Evolutionary conservation across 1,140 invertebrate species (phyloP).

Genomic region (Sinonovacula constricta): DNA sequence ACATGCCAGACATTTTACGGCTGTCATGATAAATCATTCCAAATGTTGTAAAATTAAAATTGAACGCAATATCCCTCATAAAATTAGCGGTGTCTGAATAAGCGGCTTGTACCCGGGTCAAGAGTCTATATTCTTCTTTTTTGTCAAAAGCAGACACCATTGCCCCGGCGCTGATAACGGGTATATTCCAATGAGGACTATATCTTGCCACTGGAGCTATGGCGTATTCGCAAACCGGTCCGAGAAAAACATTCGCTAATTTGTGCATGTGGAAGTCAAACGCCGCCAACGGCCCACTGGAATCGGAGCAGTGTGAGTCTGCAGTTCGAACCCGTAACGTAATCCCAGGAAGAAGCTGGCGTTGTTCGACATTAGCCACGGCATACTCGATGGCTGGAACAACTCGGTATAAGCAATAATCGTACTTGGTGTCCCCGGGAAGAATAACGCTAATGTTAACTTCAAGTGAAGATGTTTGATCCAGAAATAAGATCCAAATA

Average conservation of each 20-base stretch:
- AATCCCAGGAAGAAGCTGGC: conserved; percentile 49
- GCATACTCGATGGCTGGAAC: conserved; percentile 68
- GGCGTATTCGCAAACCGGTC: conserved; percentile 94
- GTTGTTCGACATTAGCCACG: conserved; percentile 54
- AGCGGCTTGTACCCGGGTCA: conserved; percentile 68
- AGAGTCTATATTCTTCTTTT: conserved; percentile 64
- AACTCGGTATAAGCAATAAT: conserved; percentile 56
- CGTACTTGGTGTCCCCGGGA: conserved; percentile 47
- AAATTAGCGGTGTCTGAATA: conserved; percentile 84
- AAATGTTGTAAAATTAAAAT: conserved; percentile 86
- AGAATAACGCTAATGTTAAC: conserved; percentile 65
- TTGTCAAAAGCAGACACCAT: conserved; percentile 87
- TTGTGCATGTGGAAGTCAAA: conserved; percentile 70
- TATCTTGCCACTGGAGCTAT: conserved; percentile 93
- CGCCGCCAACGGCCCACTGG: conserved; percentile 64
- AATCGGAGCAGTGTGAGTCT: conserved; percentile 71
- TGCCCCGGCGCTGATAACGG: conserved; percentile 91
- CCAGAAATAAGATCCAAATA: too few species aligned
- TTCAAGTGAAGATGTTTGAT: conserved; percentile 18
- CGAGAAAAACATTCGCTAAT: conserved; percentile 88
- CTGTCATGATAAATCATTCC: conserved; percentile 75
- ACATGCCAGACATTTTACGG: conserved; percentile 46
- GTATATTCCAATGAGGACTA: conserved; percentile 89
- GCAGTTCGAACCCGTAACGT: conserved; percentile 52
- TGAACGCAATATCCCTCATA: conserved; percentile 83